Evolutionary conservation across 2,797 vertebrate genomes (phyloP), one percentile per base, ranked within the genome.

Genomic region (Coreius guichenoti): DNA sequence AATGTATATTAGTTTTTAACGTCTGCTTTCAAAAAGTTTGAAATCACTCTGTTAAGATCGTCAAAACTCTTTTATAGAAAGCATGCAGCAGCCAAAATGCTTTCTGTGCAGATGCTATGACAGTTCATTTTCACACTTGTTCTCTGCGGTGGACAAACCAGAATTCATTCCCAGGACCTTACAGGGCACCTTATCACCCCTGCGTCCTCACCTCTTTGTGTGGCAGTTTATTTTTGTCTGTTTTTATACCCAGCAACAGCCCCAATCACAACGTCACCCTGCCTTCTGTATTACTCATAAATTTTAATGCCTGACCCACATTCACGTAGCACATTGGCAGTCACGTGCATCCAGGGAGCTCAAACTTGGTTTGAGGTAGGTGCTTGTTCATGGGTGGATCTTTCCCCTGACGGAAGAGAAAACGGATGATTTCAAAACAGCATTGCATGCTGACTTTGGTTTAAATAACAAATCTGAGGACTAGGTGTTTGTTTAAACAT

Each of bases 221-320:
- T 89, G 82, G 86, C 88, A 76, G 89, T 93, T 92, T 90, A 91
- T 93, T 93, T 91, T 90, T 88, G 89, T 90, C 90, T 88, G 86
- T 90, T 87, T 92, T 88, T 85, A 85, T 84, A 91, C 92, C 91
- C 91, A 90, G 91, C 88, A 89, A 90, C 90, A 89, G 86, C 82
- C 80, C 91, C 91, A 89, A 92, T 90, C 93, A 93, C 90, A 89
- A 92, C 92, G 92, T 93, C 92, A 91, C 92, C 89, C 90, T 90
- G 91, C 92, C 92, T 87, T 92, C 90, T 93, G 92, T 91, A 92
- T 89, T 91, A 83, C 91, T 93, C 93, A 93, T 93, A 87, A 81
- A 94, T 94, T 93, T 94, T 94, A 95, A 94, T 94, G 93, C 91
- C 87, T 95, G 94, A 95, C 94, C 94, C 93, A 95, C 93, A 95